A percentile compares a stretch with the other conserved stretches of the same genome.
Evolutionary conservation across 1,140 invertebrate genomes (phyloP).

Genomic region (Drosophila arizonae): DNA sequence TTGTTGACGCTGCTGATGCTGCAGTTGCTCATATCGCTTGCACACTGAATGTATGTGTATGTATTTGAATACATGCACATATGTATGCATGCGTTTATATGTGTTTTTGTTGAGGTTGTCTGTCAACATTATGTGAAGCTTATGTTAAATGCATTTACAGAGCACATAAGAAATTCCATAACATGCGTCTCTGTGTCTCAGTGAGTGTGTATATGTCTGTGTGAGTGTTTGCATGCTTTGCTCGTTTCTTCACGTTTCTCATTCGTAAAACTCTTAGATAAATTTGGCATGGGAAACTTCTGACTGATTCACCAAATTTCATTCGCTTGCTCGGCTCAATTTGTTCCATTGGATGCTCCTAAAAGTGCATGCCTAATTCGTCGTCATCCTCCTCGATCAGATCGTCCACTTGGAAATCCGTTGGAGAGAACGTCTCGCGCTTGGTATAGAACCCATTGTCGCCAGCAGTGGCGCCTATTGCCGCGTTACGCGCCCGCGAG

Average conservation of each 20-base stretch:
- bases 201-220: constrained; percentile 17
- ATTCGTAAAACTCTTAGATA: constrained; percentile 27
- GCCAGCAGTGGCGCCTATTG: constrained; percentile 1
- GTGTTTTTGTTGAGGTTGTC: constrained; percentile 5
- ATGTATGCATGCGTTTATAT: too few relatives aligned
- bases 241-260: background rate
- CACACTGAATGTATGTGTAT: background rate
- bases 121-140: constrained; percentile 41
- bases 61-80: background rate
- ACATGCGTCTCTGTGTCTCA: constrained; percentile 2
- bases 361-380: constrained; percentile 47
- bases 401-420: constrained; percentile 63
- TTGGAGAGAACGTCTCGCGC: constrained; percentile 44
- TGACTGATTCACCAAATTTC: constrained; percentile 33
- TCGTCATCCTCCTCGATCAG: constrained; percentile 61
- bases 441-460: background rate
- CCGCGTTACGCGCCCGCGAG: constrained; percentile 28
- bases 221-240: constrained; percentile 14
- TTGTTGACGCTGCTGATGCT: constrained; percentile 9
- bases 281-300: constrained; percentile 65
- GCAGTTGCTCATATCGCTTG: background rate
- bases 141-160: constrained; percentile 64
- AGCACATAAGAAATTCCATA: constrained; percentile 30
- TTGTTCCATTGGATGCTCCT: background rate
- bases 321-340: background rate